phyloP scores from a whole-genome alignment of 2,888 invertebrate species.

The Temnothorax unifasciatus region DNA sequence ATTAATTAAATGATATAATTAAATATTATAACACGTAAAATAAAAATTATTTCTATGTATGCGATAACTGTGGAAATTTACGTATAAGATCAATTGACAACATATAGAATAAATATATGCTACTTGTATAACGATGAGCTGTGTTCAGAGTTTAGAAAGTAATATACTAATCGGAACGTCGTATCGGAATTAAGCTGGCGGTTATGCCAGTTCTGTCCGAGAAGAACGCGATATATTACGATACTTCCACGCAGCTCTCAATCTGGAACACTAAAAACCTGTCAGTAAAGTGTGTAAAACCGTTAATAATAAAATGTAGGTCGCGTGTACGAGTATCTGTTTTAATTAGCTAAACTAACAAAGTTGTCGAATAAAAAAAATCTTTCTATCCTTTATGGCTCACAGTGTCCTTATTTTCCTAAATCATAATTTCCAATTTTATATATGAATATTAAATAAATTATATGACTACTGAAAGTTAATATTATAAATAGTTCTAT shows the following conservation, averaged over 20 bases:
- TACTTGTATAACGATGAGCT: not conserved
- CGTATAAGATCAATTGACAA: not conserved
- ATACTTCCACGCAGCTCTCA: not conserved
- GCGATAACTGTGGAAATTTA: not conserved
- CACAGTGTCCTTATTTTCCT: not conserved
- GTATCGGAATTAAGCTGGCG: constrained; percentile 5
- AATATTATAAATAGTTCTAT: not conserved
- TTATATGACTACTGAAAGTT: not conserved
- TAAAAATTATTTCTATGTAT: not conserved
- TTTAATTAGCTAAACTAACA: constrained; percentile 10
- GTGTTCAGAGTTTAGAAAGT: constrained; percentile 30
- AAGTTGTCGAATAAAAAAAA: not conserved
- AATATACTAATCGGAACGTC: constrained; percentile 8
- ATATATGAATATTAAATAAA: not conserved
- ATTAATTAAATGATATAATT: not conserved
- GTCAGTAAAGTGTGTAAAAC: not conserved
- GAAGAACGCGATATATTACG: not conserved
- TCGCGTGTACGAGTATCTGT: not conserved
- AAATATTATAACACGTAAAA: not conserved
- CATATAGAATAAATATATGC: not conserved
- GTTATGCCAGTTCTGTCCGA: not conserved
- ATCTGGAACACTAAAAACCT: constrained; percentile 26
- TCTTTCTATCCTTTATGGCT: not conserved
- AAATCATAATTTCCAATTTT: not conserved
- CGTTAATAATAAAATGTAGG: constrained; percentile 45